Evolutionary conservation across 2,797 vertebrate species (phyloP).

Genomic region (Euphonia xanthogaster): DNA sequence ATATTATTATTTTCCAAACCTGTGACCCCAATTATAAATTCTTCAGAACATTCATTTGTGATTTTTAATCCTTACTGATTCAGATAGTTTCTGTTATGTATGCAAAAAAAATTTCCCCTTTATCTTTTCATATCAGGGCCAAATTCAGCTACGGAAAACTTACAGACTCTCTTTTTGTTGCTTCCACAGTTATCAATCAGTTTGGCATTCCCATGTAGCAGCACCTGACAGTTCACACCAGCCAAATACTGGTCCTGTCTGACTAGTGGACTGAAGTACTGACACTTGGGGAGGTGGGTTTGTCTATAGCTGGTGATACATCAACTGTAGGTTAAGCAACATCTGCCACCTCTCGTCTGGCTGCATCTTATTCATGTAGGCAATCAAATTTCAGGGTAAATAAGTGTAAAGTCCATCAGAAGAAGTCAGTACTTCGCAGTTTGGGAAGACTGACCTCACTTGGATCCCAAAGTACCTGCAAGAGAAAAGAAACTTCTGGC

Average conservation of each 20-base stretch:
- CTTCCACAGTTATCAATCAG: not conserved
- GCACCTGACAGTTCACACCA: not conserved
- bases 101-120: not conserved
- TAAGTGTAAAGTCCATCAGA: not conserved
- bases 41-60: rapidly evolving
- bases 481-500: not conserved
- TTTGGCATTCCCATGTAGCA: not conserved
- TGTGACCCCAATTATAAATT: not conserved
- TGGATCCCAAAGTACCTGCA: not conserved
- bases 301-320: not conserved
- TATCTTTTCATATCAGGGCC: not conserved
- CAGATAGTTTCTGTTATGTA: not conserved
- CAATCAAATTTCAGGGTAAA: not conserved
- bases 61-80: not conserved
- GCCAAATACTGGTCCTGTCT: not conserved
- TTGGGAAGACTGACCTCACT: not conserved
- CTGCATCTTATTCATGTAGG: not conserved
- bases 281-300: rapidly evolving
- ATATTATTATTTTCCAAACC: not conserved
- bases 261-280: not conserved
- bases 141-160: not conserved
- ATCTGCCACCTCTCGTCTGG: not conserved
- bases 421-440: not conserved
- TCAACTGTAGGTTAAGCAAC: not conserved
- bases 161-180: rapidly evolving